Evolutionary conservation across 2,797 vertebrate genomes (phyloP).

Genomic region (Loriculus beryllinus): DNA sequence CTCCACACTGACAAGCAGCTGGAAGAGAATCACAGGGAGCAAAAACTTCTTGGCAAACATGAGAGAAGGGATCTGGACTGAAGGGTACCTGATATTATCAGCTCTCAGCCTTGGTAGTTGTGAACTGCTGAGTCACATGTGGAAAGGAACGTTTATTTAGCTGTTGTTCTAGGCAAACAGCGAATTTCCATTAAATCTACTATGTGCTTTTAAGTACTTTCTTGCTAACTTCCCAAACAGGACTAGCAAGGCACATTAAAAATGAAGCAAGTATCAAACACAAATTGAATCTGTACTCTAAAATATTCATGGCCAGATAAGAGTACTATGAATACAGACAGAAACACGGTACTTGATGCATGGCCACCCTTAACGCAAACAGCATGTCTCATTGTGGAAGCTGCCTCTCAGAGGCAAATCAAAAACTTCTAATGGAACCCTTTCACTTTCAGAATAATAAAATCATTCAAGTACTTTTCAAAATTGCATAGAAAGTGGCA

Average conservation of each 20-base stretch:
- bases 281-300: not conserved
- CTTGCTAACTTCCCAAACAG: not conserved
- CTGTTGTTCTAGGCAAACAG: not conserved
- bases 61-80: not conserved
- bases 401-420: not conserved
- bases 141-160: not conserved
- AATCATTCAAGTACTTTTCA: not conserved
- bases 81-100: not conserved
- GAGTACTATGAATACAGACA: not conserved
- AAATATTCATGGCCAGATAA: slow-evolving; percentile 12
- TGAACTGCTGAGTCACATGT: not conserved
- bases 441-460: not conserved
- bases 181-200: not conserved
- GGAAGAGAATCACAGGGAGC: not conserved
- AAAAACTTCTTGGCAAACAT: slow-evolving; percentile 41
- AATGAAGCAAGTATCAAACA: not conserved
- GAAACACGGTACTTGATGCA: accelerated
- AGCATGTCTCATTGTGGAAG: not conserved
- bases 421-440: not conserved
- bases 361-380: not conserved
- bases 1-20: not conserved
- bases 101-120: not conserved
- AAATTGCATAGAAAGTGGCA: not conserved
- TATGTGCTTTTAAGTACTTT: not conserved
- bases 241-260: slow-evolving; percentile 1